Percentiles rank a stretch among this genome's conserved stretches.
phyloP scores from a whole-genome alignment of 2,113 vertebrate species.

The Corythornis vintsioides region DNA sequence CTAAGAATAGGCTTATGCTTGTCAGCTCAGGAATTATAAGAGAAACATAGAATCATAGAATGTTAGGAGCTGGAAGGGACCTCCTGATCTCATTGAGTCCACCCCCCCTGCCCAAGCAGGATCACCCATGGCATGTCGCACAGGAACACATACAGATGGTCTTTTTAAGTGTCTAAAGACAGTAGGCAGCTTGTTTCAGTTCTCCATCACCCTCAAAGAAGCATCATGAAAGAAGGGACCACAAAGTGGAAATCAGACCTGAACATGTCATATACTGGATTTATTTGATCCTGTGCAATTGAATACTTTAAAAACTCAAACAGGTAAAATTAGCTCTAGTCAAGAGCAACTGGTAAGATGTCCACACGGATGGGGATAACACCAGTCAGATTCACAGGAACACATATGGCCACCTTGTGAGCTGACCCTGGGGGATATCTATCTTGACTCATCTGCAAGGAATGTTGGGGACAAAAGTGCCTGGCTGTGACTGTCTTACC shows the following conservation, averaged over 20 bases:
- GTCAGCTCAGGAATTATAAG: background rate
- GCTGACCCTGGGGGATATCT: rapidly evolving
- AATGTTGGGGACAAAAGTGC: rapidly evolving
- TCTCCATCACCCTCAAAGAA: background rate
- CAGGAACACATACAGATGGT: too few species aligned
- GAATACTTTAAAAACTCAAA: background rate
- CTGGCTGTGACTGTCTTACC: background rate
- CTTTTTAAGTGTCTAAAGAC: too few species aligned
- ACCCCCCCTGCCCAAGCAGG: too few species aligned
- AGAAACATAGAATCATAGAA: too few species aligned
- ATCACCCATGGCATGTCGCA: too few species aligned
- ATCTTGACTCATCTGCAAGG: rapidly evolving
- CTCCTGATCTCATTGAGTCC: too few species aligned
- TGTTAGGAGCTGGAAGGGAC: too few species aligned
- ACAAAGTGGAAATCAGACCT: background rate
- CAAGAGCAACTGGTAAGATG: background rate
- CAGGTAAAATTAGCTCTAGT: background rate
- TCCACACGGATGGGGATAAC: background rate
- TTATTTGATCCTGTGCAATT: rapidly evolving
- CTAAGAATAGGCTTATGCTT: background rate
- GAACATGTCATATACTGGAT: rapidly evolving
- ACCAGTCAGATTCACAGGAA: background rate
- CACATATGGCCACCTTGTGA: background rate
- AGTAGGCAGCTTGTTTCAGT: too few species aligned
- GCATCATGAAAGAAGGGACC: background rate